Evolutionary conservation across 2,113 vertebrate species (phyloP).

Genomic region (Aythya baeri): DNA sequence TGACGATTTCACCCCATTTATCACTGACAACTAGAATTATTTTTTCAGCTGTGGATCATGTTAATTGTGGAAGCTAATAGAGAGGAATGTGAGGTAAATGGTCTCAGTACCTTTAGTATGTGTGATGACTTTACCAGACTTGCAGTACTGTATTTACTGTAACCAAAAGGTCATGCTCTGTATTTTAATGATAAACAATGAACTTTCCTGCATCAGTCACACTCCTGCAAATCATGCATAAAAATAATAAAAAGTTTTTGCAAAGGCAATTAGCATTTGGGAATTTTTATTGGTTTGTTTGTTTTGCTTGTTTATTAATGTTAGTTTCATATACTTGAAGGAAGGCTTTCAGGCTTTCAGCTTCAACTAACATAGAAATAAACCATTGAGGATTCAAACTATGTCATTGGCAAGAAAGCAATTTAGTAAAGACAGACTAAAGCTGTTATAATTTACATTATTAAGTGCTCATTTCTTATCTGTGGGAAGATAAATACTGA

Average conservation of each 20-base stretch:
- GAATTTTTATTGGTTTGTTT: not conserved
- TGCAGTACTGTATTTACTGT: conserved; percentile 78
- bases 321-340: not conserved
- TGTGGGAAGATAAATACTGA: not conserved
- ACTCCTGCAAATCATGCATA: not conserved
- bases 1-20: conserved; percentile 70
- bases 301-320: not conserved
- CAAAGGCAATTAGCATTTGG: not conserved
- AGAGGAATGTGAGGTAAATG: conserved; percentile 78
- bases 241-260: not conserved
- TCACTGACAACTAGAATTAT: conserved; percentile 76
- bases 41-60: conserved; percentile 83
- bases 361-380: not conserved
- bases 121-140: conserved; percentile 81
- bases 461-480: not conserved
- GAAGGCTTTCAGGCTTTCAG: not conserved
- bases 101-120: conserved; percentile 57
- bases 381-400: not conserved
- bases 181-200: conserved; percentile 33
- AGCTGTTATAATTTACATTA: not conserved
- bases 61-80: conserved; percentile 77
- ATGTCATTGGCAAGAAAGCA: not conserved
- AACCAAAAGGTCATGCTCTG: conserved; percentile 55
- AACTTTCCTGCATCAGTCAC: conserved; percentile 19
- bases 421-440: not conserved